Percentiles rank a stretch among this genome's conserved stretches.
Conservation (phyloP, 1,140 invertebrate species). For the Ceratitis capitata region DNA sequence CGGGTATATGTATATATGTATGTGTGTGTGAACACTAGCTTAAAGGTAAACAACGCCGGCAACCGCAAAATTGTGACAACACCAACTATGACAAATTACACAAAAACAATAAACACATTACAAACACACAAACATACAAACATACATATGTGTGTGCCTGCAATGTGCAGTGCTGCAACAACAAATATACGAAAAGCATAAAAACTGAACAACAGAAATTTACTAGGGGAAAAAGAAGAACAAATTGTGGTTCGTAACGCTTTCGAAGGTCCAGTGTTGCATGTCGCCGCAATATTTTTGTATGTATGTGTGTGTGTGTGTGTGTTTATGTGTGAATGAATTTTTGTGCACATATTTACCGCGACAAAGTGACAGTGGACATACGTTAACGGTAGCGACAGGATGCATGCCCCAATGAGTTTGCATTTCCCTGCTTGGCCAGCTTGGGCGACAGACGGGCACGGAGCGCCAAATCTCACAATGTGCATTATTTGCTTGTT, state of each 20-base stretch:
- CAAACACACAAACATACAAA: too few relatives aligned
- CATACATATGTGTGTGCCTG: too few relatives aligned
- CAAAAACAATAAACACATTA: constrained; percentile 20
- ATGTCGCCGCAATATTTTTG: neutral
- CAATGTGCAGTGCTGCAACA: neutral
- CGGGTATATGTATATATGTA: neutral
- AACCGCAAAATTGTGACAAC: constrained; percentile 6
- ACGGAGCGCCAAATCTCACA: neutral
- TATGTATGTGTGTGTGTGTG: too few relatives aligned
- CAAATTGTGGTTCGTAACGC: neutral
- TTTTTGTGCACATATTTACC: too few relatives aligned
- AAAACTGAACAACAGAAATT: neutral
- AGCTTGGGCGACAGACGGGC: neutral
- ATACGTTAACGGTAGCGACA: neutral
- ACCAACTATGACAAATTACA: constrained; percentile 23
- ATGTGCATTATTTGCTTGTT: neutral
- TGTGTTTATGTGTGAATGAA: too few relatives aligned
- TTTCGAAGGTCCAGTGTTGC: neutral
- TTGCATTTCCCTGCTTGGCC: neutral
- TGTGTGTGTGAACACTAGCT: neutral
- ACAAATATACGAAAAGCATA: too few relatives aligned
- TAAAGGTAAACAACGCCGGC: neutral
- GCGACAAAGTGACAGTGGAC: neutral
- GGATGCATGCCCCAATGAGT: constrained; percentile 12
- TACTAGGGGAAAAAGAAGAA: neutral